Evolutionary conservation across 2,888 invertebrate species (phyloP).

Genomic region (Gymnosoma rotundatum): DNA sequence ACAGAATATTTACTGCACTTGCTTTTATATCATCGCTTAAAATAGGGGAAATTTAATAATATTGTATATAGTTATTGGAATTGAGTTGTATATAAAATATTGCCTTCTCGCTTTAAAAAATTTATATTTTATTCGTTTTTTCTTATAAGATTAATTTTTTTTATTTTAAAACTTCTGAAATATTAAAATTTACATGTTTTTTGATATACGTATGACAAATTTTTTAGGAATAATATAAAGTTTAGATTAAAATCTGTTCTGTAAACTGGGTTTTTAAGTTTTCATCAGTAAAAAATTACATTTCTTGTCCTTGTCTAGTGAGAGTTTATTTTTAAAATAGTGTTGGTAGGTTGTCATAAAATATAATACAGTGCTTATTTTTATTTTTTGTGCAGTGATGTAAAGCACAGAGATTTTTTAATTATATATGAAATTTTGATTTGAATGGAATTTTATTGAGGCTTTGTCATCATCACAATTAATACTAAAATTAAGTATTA

Average conservation of each 20-base stretch:
- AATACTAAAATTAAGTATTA: too few species aligned
- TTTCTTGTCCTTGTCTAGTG: constrained; percentile 61
- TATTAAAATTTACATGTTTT: neutral
- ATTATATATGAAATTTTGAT: too few species aligned
- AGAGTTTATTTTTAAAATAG: constrained; percentile 39
- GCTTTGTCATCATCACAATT: too few species aligned
- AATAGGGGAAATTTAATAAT: constrained; percentile 48
- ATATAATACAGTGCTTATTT: too few species aligned
- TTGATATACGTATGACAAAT: constrained; percentile 26
- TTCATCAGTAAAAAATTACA: constrained; percentile 11
- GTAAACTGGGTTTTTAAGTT: neutral
- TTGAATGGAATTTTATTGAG: too few species aligned
- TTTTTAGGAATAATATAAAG: constrained; percentile 3
- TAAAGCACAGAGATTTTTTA: too few species aligned
- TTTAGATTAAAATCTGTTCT: neutral
- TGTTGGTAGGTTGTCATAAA: constrained; percentile 48
- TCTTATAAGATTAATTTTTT: neutral
- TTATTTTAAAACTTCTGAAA: neutral
- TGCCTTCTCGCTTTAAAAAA: constrained; percentile 56
- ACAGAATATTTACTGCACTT: neutral
- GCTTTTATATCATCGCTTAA: constrained; percentile 67
- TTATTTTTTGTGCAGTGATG: too few species aligned
- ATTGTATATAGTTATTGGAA: constrained; percentile 64
- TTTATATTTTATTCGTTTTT: constrained; percentile 9
- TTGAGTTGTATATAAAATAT: constrained; percentile 29